Percentiles rank a stretch among this genome's conserved stretches.
Evolutionary conservation across 2,113 vertebrate species (phyloP).

Genomic region (Crotalus tigris): DNA sequence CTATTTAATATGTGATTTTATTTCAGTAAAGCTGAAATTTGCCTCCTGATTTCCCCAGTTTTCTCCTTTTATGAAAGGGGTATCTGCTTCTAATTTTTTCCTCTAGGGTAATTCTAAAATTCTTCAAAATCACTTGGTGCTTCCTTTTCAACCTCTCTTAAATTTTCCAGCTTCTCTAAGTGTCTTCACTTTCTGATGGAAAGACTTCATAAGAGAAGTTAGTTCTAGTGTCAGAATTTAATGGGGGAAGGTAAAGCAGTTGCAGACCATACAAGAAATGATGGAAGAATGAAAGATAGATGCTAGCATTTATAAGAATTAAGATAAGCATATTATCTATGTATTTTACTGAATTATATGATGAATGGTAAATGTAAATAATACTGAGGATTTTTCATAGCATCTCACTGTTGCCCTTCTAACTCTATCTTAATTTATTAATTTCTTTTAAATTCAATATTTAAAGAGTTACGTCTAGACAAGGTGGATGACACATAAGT

Average conservation of each 20-base stretch:
- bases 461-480: background rate
- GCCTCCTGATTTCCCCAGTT: background rate
- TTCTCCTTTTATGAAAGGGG: background rate
- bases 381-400: background rate
- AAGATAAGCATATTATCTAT: background rate
- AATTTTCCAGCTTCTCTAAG: background rate
- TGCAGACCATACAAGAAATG: background rate
- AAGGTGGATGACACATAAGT: too few relatives aligned
- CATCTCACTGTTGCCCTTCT: background rate
- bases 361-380: background rate
- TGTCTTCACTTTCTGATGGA: background rate
- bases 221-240: background rate
- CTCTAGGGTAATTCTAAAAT: too few relatives aligned
- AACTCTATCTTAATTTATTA: background rate
- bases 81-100: too few relatives aligned
- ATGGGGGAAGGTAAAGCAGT: background rate
- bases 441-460: background rate
- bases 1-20: background rate
- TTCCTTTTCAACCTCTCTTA: too few relatives aligned
- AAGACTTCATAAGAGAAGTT: background rate
- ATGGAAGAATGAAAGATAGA: too few relatives aligned
- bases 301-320: background rate
- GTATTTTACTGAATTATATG: background rate
- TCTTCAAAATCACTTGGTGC: too few relatives aligned
- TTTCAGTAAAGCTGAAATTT: background rate